phyloP scores from a whole-genome alignment of 2,888 invertebrate genomes.

The Micoletzkya japonica region DNA sequence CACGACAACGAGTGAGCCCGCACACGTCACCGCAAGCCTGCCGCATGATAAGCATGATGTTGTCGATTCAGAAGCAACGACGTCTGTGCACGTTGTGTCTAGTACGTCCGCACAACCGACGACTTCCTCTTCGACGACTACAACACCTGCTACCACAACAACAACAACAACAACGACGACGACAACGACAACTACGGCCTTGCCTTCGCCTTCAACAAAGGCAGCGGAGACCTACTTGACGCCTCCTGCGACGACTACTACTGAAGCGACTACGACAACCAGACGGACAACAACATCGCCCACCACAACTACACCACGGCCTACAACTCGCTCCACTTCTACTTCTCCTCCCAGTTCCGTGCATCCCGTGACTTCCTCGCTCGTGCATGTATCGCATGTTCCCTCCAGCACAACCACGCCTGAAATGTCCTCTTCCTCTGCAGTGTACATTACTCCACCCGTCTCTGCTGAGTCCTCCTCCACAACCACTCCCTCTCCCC shows the following conservation, averaged over 20 bases:
- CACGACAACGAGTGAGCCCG: neutral
- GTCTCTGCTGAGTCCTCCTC: neutral
- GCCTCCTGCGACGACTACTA: neutral
- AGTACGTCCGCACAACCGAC: too few species aligned
- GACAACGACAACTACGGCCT: neutral
- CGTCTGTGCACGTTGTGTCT: too few species aligned
- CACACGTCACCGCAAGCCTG: neutral
- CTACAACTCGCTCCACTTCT: neutral
- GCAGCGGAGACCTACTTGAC: too few species aligned
- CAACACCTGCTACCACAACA: neutral
- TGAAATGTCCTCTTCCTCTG: neutral
- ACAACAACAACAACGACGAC: neutral
- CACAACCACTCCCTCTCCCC: neutral
- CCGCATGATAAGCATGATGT: too few species aligned
- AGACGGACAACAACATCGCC: neutral
- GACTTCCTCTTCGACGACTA: neutral
- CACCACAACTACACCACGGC: neutral
- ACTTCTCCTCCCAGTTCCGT: neutral
- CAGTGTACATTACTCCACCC: too few species aligned
- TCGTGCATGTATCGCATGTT: neutral
- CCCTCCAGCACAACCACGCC: neutral
- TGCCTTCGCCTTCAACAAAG: too few species aligned
- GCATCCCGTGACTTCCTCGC: too few species aligned
- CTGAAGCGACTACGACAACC: neutral
- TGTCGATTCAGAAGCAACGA: too few species aligned